A percentile compares a stretch with the other conserved stretches of the same genome.
These are phyloP conservation scores for Drosophila pectinifera DNA, from an alignment of 1,140 invertebrate genomes.

Conservation along the genomic window DNA sequence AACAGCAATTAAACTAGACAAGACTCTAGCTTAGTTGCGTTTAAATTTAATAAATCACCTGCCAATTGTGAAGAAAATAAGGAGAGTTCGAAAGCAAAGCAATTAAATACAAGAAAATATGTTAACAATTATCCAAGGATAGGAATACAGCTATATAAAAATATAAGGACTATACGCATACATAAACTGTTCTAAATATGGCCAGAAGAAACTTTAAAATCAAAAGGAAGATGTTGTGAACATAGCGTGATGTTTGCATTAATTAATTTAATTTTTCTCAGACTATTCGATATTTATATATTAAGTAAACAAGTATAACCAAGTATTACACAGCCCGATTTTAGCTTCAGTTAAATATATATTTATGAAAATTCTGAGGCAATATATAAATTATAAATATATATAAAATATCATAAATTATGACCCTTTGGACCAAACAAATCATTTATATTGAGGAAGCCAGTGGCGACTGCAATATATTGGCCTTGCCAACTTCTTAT, in stretches of 20 bases:
- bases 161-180: background rate
- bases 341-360: background rate
- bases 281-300: background rate
- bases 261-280: background rate
- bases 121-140: background rate
- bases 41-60: background rate
- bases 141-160: background rate
- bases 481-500: conserved; percentile 8
- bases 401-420: no score
- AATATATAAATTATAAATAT: no score
- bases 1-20: background rate
- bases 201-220: no score
- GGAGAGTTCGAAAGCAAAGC: background rate
- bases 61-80: background rate
- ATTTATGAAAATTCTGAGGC: background rate
- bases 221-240: no score
- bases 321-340: no score
- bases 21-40: background rate
- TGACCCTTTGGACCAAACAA: background rate
- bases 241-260: background rate
- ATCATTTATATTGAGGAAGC: background rate
- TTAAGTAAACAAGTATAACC: no score
- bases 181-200: background rate
- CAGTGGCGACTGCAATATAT: background rate
- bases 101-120: background rate